A percentile compares a stretch with the other conserved stretches of the same genome.
Evolutionary conservation across 1,140 invertebrate genomes (phyloP).

Genomic region (Drosophila trapezifrons): DNA sequence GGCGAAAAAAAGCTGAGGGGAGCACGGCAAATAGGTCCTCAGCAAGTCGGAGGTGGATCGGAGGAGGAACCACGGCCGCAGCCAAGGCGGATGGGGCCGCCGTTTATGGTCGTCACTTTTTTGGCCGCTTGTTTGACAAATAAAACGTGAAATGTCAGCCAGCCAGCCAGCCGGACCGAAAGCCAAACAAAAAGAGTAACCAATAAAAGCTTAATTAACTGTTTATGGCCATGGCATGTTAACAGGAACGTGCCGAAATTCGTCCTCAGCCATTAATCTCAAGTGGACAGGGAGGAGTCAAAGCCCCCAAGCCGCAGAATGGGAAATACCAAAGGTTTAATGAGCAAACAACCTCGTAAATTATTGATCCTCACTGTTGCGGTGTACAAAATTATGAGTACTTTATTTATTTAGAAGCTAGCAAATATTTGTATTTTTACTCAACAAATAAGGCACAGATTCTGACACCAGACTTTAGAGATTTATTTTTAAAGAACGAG

Average conservation of each 20-base stretch:
- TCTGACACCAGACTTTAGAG: no score
- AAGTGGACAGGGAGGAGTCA: constrained; percentile 20
- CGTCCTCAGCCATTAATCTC: constrained; percentile 64
- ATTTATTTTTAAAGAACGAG: no score
- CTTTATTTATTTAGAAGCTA: not conserved
- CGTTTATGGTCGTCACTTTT: constrained; percentile 80
- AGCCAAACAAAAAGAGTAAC: constrained; percentile 72
- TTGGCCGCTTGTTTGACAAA: constrained; percentile 74
- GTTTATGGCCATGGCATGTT: constrained; percentile 80
- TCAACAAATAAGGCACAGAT: no score
- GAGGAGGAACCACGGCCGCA: constrained; percentile 7
- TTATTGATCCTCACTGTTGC: not conserved
- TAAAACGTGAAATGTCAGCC: constrained; percentile 78
- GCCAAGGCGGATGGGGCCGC: constrained; percentile 34
- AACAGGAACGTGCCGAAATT: constrained; percentile 55
- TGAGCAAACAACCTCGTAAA: not conserved
- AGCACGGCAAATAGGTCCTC: constrained; percentile 47
- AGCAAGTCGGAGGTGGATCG: constrained; percentile 21
- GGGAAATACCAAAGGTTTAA: constrained; percentile 1
- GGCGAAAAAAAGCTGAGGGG: constrained; percentile 25
- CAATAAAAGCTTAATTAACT: constrained; percentile 83
- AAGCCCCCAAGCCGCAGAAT: not conserved
- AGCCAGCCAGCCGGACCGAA: constrained; percentile 18
- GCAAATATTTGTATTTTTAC: not conserved
- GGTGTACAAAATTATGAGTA: not conserved